Conservation (phyloP, 2,888 invertebrate species). For the Lasioglossum figueresi region DNA sequence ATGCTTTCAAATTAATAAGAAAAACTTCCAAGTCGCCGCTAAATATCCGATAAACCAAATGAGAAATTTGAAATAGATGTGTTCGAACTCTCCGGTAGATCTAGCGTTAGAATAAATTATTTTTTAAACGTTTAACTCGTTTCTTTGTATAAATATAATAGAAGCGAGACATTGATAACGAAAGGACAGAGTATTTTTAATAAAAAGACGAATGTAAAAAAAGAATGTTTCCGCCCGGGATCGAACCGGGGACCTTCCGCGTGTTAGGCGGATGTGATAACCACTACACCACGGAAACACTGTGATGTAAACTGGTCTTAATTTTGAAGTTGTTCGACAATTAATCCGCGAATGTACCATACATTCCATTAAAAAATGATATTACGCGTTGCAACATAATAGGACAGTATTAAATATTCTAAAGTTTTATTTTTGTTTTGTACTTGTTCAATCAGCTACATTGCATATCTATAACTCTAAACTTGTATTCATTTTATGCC, state of each 20-base stretch:
- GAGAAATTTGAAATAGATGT: too few species aligned
- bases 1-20: too few species aligned
- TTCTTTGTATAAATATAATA: neutral
- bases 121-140: neutral
- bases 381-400: neutral
- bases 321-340: neutral
- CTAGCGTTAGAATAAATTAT: too few species aligned
- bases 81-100: too few species aligned
- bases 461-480: neutral
- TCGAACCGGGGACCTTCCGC: conserved; percentile 96
- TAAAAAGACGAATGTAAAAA: conserved; percentile 3
- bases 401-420: neutral
- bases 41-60: too few species aligned
- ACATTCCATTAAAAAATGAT: neutral
- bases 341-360: neutral
- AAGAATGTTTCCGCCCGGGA: conserved; percentile 92
- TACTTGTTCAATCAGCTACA: neutral
- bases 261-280: conserved; percentile 97
- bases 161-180: neutral
- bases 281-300: conserved; percentile 94
- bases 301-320: fast-evolving
- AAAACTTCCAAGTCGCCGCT: too few species aligned
- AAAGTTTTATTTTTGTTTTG: neutral
- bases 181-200: neutral
- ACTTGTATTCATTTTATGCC: too few species aligned